Base-by-base conservation (phyloP, 2,113 vertebrate genomes). In the Elgaria multicarinata region DNA sequence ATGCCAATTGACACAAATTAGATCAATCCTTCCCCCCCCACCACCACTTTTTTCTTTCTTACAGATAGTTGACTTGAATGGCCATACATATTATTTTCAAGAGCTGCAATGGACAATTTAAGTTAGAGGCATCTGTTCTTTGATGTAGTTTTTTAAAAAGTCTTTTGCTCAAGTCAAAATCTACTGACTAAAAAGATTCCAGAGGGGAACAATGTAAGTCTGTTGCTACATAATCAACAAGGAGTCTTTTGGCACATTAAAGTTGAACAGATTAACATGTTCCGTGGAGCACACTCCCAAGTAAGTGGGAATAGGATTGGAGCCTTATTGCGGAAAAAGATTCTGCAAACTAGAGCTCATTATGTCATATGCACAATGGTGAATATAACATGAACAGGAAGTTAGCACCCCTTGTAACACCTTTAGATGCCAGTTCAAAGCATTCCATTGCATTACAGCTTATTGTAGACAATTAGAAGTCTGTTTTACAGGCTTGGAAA, bases 71-170 rank as follows among this genome's bases (percentile, higher is more conserved):
- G 44, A 84, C 91, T 42, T 66, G 84, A 10, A 13, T 87, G 64
- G 88, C 88, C 28, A 53, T 91, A 22, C 42, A 28, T 58, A 91
- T 33, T 86, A 89, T 87, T 93, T 90, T 85, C 91, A 2, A 42
- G 42, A 94, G 77, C 6, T 55, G 22, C 89, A 71, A 79, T 46
- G 24, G 66, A 92, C 86, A 80, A n/a, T 91, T 33, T 53, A 1
- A 87, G 78, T n/a, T 50, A 50, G 18, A 53, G 66, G 62, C 92
- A 91, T 93, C 0, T 93, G n/a, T 87, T 74, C 46, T 26, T 90
- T 12, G 1, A 79, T 91, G 90, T 94, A 82, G 90, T 79, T 42
- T 18, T 55, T 93, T 84, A 50, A 28, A 77, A 90, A 89, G 20
- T 67, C 64, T 53, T 18, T 31, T 90, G 36, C 76, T 91, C 87